Conservation (phyloP, 2,888 invertebrate species). For the Lysandra bellargus region DNA sequence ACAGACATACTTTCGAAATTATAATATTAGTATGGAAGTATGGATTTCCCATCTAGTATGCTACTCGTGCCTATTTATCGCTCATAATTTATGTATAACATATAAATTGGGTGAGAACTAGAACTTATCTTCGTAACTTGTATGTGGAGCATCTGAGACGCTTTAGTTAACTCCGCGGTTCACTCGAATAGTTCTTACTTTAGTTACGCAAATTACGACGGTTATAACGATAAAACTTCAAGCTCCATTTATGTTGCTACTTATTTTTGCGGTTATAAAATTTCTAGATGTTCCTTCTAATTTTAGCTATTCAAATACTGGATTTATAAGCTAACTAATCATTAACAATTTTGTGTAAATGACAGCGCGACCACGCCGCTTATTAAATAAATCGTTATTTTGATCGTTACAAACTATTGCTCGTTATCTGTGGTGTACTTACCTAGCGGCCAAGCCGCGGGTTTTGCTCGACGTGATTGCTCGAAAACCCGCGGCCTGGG, state of each 20-base stretch:
- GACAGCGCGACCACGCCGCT: too few species aligned
- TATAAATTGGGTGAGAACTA: constrained; percentile 68
- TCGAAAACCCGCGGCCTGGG: too few species aligned
- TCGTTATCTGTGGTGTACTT: too few species aligned
- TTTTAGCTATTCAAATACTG: background rate
- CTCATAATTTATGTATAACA: constrained; percentile 78
- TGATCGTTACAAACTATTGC: too few species aligned
- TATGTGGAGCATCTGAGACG: background rate
- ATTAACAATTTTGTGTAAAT: too few species aligned
- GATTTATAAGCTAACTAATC: too few species aligned
- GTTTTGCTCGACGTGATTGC: too few species aligned
- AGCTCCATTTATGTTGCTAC: background rate
- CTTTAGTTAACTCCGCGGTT: constrained; percentile 34
- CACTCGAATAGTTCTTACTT: constrained; percentile 7
- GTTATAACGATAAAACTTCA: constrained; percentile 1
- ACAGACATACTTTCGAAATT: too few species aligned
- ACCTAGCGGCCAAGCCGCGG: too few species aligned
- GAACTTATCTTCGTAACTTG: background rate
- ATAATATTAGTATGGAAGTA: background rate
- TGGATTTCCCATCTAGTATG: background rate
- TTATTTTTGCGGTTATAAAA: background rate
- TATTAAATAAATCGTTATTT: too few species aligned
- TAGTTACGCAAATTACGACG: constrained; percentile 1
- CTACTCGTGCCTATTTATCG: constrained; percentile 45
- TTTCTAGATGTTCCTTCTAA: background rate